Base-by-base conservation (phyloP, 2,888 invertebrate species). In the Spilarctia lutea region DNA sequence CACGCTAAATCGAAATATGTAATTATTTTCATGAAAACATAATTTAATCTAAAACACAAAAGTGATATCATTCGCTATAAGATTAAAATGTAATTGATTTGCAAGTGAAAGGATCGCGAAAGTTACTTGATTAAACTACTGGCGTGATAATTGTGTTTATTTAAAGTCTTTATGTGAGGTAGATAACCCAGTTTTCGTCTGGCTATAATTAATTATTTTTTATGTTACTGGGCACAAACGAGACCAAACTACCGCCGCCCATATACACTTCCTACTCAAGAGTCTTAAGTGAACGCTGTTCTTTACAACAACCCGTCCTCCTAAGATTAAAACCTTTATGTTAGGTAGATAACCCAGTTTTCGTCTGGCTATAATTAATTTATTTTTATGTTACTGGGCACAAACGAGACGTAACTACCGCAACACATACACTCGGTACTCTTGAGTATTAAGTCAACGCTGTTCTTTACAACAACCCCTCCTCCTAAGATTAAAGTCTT, bases 11-110 rank as follows among this genome's bases (percentile, higher is more conserved):
- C 13, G 45, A 30, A 24, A 30, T 48, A 56, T 56, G 24, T n/a
- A 66, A 70, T 48, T 66, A 48, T 66, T 66, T 18, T 11, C 6
- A 45, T 45, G 24, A 48, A 70, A 67, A 63, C 48, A 63, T 60
- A 67, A 35, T 45, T 74, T 63, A 71, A 71, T 74, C 67, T 68
- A 33, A 68, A 30, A 16, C 45, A 48, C 66, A 65, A 52, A 68
- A 71, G 68, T 72, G 66, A 63, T 27, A 75, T 79, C 70, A 77
- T 83, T 81, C 75, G 71, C 74, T 85, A 79, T 86, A 83, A 86
- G 84, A 87, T 88, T 86, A 87, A 87, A 83, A 80, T 83, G 75
- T 85, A 88, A 88, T 88, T 88, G 86, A 89, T 89, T 87, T 77
- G 81, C 81, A 7, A 84, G 90, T 84, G 89, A 90, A 90, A 90